phyloP scores from a whole-genome alignment of 37 sponge, comb jelly and placozoan genomes.

The Cliona cf. orientalis region DNA sequence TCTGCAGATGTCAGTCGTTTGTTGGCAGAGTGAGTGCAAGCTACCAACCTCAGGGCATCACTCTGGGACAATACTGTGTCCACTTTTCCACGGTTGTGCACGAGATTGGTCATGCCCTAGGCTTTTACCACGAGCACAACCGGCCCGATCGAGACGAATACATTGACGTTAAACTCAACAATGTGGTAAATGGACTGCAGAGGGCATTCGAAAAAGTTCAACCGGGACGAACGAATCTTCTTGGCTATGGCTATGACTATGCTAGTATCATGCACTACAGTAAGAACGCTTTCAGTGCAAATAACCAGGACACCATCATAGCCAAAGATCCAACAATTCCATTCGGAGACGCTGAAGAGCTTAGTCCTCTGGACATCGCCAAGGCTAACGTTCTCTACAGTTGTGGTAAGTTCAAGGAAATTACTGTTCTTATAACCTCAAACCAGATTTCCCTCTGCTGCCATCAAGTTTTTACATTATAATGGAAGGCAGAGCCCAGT shows the following conservation, averaged over 20 bases:
- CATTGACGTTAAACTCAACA: constrained; percentile 24
- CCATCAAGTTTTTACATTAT: background rate
- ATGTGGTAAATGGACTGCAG: constrained; percentile 6
- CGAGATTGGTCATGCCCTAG: constrained; percentile 74
- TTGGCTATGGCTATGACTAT: constrained; percentile 76
- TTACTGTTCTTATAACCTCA: background rate
- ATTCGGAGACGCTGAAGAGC: constrained; percentile 55
- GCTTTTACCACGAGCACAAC: constrained; percentile 72
- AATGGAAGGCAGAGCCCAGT: background rate
- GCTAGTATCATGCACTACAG: constrained; percentile 87
- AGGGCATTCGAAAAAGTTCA: constrained; percentile 8
- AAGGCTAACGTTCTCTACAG: constrained; percentile 68
- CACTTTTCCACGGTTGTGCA: constrained; percentile 43
- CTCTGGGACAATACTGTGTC: constrained; percentile 26
- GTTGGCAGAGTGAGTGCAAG: constrained; percentile 22
- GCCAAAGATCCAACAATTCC: constrained; percentile 37
- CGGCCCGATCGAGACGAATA: constrained; percentile 69
- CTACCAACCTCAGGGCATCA: constrained; percentile 29
- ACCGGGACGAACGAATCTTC: constrained; percentile 25
- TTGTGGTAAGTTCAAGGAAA: constrained; percentile 62
- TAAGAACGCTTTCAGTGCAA: constrained; percentile 26
- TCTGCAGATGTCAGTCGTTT: constrained; percentile 54
- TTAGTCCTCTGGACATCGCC: constrained; percentile 67
- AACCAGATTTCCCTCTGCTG: background rate
- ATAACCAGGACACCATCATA: constrained; percentile 15